These are phyloP conservation scores for Drosophila nigromelanica DNA, from an alignment of 1,140 invertebrate species.

Conservation along the genomic window DNA sequence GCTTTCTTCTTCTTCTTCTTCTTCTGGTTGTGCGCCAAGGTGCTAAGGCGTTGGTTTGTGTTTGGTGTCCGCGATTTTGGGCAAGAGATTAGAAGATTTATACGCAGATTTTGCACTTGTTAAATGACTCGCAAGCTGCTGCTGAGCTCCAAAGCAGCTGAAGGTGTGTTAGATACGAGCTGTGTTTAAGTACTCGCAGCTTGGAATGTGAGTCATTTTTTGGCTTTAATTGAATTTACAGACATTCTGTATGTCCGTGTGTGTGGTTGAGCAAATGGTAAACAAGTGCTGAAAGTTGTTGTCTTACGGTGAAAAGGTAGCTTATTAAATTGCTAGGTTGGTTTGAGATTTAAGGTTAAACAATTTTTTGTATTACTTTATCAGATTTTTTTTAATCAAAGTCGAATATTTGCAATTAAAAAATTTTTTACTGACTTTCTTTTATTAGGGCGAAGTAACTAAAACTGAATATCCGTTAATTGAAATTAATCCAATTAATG, in stretches of 20 bases:
- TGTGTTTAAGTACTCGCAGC: slow-evolving; percentile 2
- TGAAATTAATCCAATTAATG: too few relatives aligned
- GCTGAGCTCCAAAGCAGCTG: slow-evolving; percentile 6
- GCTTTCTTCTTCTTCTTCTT: slow-evolving; percentile 3
- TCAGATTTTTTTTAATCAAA: neutral
- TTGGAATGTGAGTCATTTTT: slow-evolving; percentile 22
- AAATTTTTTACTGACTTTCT: neutral
- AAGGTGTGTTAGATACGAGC: slow-evolving; percentile 11
- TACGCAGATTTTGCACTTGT: slow-evolving; percentile 72
- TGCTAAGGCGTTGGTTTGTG: slow-evolving; percentile 59
- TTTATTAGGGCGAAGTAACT: too few relatives aligned
- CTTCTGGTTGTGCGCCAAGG: slow-evolving; percentile 42
- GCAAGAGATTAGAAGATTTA: slow-evolving; percentile 74
- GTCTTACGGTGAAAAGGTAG: neutral
- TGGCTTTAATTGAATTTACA: slow-evolving; percentile 53
- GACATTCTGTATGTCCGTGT: neutral
- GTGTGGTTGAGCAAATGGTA: neutral
- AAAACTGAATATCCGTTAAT: too few relatives aligned
- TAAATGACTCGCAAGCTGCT: slow-evolving; percentile 44
- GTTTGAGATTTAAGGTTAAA: neutral
- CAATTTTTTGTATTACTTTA: neutral
- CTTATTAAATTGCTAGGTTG: slow-evolving; percentile 27
- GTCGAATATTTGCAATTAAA: neutral
- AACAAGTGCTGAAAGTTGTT: neutral
- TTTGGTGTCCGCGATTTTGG: slow-evolving; percentile 48